Evolutionary conservation across 2,113 vertebrate species (phyloP), one percentile per base, ranked within the genome.

Genomic region (Epinephelus cyanopodus): DNA sequence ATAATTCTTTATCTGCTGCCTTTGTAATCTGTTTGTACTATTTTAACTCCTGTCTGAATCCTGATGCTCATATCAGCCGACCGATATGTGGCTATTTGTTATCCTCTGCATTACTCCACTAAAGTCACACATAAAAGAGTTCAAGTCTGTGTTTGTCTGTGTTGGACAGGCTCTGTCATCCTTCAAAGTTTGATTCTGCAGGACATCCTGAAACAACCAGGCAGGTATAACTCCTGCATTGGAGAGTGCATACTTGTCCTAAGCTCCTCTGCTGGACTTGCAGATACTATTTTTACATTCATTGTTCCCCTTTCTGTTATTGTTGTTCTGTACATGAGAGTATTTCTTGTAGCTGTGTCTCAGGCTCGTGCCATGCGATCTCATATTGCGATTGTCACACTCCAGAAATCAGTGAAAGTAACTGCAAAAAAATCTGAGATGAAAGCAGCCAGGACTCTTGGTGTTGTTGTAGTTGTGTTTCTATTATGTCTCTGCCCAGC

Each of bases 371-470:
- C 69, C 54, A 73, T 76, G 56, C 15, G 68, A 2, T 71, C 48
- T 15, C 83, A 54, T 1, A 11, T 54, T 25, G 33, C 14, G 25
- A 9, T 53, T 1, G 14, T 37, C 21, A 48, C 64, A 8, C 6
- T 42, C 2, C 33, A 79, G 12, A 0, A 2, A 45, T 45, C 42
- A 27, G 17, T 4, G 42, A 60, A 14, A 4, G 27, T 60, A 11
- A 58, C 37, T 4, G 48, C 23, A 2, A 85, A 53, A 7, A 85
- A 71, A 25, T 84, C 82, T 8, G 86, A 88, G 17, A 9, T 53
- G 14, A 88, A 88, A 79, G 86, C 86, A 71, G 86, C 86, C 2
- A 52, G 18, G 7, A 70, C 82, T 71, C 47, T 88, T 12, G 79
- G 86, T 18, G 61, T 82, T 54, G 70, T 82, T 54, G 37, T 85